A percentile compares a stretch with the other conserved stretches of the same genome.
phyloP scores from a whole-genome alignment of 2,888 invertebrate species.

The Meloe dianella region DNA sequence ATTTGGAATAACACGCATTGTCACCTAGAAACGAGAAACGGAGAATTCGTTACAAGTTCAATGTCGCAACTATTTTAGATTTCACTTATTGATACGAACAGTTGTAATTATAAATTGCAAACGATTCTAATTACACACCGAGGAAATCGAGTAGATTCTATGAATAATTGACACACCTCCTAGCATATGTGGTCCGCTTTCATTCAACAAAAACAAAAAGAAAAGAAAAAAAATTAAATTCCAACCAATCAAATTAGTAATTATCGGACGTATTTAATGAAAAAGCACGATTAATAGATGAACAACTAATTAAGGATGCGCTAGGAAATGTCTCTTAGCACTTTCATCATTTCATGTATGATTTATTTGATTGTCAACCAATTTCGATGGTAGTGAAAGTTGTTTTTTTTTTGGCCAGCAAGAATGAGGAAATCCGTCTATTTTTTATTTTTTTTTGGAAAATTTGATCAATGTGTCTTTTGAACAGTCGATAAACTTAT shows the following conservation, averaged over 20 bases:
- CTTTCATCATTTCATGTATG: not conserved
- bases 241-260: too few relatives aligned
- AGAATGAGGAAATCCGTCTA: not conserved
- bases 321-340: too few relatives aligned
- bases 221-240: not conserved
- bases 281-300: too few relatives aligned
- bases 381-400: conserved; percentile 27
- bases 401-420: conserved; percentile 10
- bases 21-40: conserved; percentile 25
- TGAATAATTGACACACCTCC: not conserved
- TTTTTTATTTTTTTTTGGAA: not conserved
- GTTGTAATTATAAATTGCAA: not conserved
- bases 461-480: too few relatives aligned
- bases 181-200: not conserved
- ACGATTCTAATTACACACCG: not conserved
- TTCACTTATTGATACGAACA: not conserved
- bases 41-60: conserved; percentile 22
- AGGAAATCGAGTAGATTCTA: not conserved
- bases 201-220: not conserved
- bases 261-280: too few relatives aligned
- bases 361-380: not conserved
- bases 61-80: conserved; percentile 14
- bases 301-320: too few relatives aligned
- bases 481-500: too few relatives aligned
- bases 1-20: conserved; percentile 32